Evolutionary conservation across 1,140 invertebrate genomes (phyloP).

Genomic region (Drosophila ohnishii): DNA sequence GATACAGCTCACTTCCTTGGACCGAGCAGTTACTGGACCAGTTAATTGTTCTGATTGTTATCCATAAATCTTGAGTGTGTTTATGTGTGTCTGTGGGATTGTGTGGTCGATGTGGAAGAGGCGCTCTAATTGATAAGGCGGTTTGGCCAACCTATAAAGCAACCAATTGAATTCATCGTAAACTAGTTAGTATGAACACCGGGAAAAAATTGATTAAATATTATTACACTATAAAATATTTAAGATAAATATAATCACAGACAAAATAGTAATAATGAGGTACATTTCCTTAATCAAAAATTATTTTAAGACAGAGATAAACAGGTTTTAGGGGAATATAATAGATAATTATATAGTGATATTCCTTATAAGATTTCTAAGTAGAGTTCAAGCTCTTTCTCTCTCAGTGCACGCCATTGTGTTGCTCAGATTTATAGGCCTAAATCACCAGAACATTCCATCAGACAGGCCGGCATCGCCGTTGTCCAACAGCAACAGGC

Average conservation of each 20-base stretch:
- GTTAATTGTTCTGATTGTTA: constrained; percentile 74
- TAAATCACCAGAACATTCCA: constrained; percentile 59
- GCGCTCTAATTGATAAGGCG: constrained; percentile 70
- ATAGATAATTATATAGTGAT: too few relatives aligned
- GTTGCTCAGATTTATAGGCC: constrained; percentile 58
- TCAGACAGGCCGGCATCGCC: constrained; percentile 26
- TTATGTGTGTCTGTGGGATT: constrained; percentile 12
- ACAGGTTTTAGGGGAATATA: too few relatives aligned
- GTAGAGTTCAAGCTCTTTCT: background rate
- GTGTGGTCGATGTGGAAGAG: constrained; percentile 27
- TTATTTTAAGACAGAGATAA: too few relatives aligned
- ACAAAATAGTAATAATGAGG: too few relatives aligned
- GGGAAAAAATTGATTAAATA: background rate
- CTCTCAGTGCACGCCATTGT: constrained; percentile 30
- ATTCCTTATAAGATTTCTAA: background rate
- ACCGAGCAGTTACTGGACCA: constrained; percentile 36
- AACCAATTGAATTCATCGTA: constrained; percentile 70
- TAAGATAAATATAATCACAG: too few relatives aligned
- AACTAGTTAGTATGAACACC: constrained; percentile 26
- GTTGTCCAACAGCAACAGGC: constrained; percentile 56
- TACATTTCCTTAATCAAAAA: too few relatives aligned
- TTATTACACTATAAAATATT: too few relatives aligned
- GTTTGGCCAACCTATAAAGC: constrained; percentile 22
- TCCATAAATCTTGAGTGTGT: constrained; percentile 65
- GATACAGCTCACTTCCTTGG: constrained; percentile 27